phyloP scores from a whole-genome alignment of 2,113 vertebrate species.

The Aepyceros melampus region DNA sequence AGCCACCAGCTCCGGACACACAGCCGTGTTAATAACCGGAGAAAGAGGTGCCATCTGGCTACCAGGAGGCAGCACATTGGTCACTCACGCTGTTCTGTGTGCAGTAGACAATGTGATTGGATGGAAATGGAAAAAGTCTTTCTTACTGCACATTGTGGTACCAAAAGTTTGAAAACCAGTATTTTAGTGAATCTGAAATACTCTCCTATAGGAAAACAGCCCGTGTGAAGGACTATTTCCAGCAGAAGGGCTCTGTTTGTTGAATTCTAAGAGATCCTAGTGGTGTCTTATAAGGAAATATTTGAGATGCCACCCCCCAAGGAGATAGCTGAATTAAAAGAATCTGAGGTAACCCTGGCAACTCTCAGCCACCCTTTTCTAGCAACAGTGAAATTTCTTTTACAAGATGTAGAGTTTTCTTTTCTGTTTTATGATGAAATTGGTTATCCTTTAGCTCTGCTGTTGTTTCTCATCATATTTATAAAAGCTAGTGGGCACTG shows the following conservation, averaged over 20 bases:
- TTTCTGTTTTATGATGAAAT: neutral
- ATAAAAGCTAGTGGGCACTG: neutral
- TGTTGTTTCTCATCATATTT: neutral
- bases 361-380: neutral
- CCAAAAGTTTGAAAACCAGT: neutral
- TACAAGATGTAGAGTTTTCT: neutral
- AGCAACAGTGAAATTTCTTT: neutral
- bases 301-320: neutral
- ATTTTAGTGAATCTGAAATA: neutral
- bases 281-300: neutral
- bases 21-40: fast-evolving
- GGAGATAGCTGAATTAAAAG: neutral
- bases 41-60: neutral
- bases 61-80: fast-evolving
- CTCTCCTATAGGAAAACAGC: neutral
- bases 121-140: neutral
- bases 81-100: neutral
- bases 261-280: neutral
- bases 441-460: neutral
- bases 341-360: neutral
- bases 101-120: fast-evolving
- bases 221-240: neutral
- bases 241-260: neutral
- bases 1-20: no score
- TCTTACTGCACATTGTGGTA: neutral